A percentile compares a stretch with the other conserved stretches of the same genome.
phyloP scores from a whole-genome alignment of 2,888 invertebrate species.

The Mythimna impura region DNA sequence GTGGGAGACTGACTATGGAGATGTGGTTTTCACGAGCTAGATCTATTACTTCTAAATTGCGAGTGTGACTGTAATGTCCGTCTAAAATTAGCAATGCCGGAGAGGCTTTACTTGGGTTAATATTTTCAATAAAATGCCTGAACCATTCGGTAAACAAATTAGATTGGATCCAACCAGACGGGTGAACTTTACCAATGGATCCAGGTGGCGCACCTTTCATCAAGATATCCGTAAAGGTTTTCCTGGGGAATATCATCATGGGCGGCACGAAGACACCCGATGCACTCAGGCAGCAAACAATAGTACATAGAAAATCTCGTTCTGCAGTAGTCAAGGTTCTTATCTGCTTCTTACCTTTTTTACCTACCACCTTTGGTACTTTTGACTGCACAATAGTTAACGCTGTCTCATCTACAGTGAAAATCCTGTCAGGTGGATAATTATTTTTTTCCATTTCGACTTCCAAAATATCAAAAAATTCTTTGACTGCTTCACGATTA shows the following conservation, averaged over 20 bases:
- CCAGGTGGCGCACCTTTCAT: too few species aligned
- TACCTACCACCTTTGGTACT: not conserved
- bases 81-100: too few species aligned
- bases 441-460: not conserved
- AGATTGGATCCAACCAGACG: too few species aligned
- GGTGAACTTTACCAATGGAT: too few species aligned
- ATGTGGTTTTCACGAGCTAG: slow-evolving; percentile 2
- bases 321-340: not conserved
- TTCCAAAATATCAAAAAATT: not conserved
- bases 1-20: not conserved
- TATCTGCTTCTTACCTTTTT: not conserved
- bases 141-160: too few species aligned
- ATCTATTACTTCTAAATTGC: not conserved
- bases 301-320: not conserved
- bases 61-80: not conserved
- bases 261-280: too few species aligned
- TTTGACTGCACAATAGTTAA: not conserved
- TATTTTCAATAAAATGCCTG: too few species aligned
- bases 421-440: not conserved
- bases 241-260: not conserved
- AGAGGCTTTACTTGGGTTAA: too few species aligned
- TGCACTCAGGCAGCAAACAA: not conserved
- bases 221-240: not conserved
- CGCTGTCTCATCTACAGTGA: not conserved
- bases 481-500: not conserved